These are phyloP conservation scores for Tamandua tetradactyla DNA, from an alignment of 2,797 vertebrate species.

Conservation along the genomic window DNA sequence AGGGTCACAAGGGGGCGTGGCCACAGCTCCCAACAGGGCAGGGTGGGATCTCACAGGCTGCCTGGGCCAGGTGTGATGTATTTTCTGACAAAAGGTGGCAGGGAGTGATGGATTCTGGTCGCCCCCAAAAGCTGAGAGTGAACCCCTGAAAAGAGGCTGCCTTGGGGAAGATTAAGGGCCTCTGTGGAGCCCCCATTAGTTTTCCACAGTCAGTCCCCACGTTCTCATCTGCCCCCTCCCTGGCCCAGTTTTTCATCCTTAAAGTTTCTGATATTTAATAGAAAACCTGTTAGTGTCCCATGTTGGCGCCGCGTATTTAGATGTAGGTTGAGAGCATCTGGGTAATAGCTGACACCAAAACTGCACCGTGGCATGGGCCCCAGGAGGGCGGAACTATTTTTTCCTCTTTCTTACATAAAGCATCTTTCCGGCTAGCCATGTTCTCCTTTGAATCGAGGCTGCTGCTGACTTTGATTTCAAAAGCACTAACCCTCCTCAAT, in stretches of 20 bases:
- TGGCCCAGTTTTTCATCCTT: conserved; percentile 84
- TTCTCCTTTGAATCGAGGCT: conserved; percentile 60
- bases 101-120: not conserved
- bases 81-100: not conserved
- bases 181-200: not conserved
- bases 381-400: conserved; percentile 53
- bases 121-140: not conserved
- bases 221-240: not conserved
- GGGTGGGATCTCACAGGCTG: too few species aligned
- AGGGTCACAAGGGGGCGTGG: not conserved
- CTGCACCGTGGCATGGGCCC: conserved; percentile 48
- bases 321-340: conserved; percentile 52
- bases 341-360: not conserved
- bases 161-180: not conserved
- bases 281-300: not conserved
- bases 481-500: not conserved
- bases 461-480: conserved; percentile 60
- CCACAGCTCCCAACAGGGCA: not conserved
- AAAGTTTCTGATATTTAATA: conserved; percentile 66
- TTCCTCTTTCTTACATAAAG: conserved; percentile 72
- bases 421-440: conserved; percentile 44
- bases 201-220: not conserved
- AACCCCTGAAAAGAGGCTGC: not conserved
- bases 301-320: not conserved
- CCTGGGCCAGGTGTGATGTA: not conserved